Conservation (phyloP, 2,888 invertebrate genomes). For the Himalopsyche japonica region DNA sequence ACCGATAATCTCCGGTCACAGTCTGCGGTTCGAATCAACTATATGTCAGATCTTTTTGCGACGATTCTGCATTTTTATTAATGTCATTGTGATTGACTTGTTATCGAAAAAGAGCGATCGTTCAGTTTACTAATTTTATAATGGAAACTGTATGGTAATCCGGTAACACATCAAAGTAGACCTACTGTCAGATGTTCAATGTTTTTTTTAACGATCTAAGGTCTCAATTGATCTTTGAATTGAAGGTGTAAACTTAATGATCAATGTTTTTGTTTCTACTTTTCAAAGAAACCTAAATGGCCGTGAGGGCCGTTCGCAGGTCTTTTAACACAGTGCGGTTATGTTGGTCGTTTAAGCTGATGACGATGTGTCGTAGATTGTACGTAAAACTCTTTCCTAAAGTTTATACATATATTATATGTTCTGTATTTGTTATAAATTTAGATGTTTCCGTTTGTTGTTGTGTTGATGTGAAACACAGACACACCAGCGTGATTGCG, state of each 20-base stretch:
- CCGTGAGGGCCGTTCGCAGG: too few species aligned
- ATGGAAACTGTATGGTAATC: not conserved
- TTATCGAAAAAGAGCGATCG: not conserved
- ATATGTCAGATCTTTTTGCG: not conserved
- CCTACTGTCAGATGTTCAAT: not conserved
- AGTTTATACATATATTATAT: not conserved
- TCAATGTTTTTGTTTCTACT: not conserved
- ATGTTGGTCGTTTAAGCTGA: not conserved
- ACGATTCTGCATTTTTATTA: not conserved
- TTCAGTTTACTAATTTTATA: not conserved
- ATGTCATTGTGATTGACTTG: not conserved
- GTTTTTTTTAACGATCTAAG: not conserved
- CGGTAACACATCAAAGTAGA: not conserved
- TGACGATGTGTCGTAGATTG: not conserved
- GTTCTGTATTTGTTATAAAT: not conserved
- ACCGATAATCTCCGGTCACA: not conserved
- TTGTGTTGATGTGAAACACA: not conserved
- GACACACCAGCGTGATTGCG: not conserved
- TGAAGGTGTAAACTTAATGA: not conserved
- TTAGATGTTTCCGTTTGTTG: not conserved
- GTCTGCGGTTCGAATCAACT: not conserved
- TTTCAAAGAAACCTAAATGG: not conserved
- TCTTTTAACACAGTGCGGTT: not conserved
- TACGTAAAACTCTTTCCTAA: not conserved
- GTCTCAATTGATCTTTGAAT: not conserved